Evolutionary conservation across 2,797 vertebrate species (phyloP).

Genomic region (Pelochelys cantorii): DNA sequence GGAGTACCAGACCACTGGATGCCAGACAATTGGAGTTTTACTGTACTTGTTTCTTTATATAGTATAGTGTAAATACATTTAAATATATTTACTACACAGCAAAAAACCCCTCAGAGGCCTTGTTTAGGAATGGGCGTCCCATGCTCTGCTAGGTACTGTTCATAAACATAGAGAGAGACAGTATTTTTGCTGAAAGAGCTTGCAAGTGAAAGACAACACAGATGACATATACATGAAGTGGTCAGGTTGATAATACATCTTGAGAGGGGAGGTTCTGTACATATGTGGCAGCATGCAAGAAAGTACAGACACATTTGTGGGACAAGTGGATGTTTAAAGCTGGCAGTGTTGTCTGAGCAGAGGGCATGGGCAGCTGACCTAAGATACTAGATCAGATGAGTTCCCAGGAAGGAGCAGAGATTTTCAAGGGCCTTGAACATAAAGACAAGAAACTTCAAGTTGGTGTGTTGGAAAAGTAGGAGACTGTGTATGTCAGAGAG

Average conservation of each 20-base stretch:
- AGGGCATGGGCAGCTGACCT: too few species aligned
- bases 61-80: too few species aligned
- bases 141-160: neutral
- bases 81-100: neutral
- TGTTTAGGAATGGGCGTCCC: neutral
- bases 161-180: neutral
- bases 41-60: too few species aligned
- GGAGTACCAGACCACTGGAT: too few species aligned
- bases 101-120: neutral
- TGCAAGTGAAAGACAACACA: neutral
- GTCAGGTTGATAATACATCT: neutral
- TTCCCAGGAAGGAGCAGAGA: too few species aligned
- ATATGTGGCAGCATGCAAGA: neutral
- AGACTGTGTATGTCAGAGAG: neutral
- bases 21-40: too few species aligned
- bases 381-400: too few species aligned
- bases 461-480: neutral
- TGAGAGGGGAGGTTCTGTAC: neutral
- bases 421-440: too few species aligned
- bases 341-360: neutral
- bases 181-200: neutral
- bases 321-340: neutral
- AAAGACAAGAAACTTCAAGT: too few species aligned
- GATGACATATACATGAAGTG: neutral
- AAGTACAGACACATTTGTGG: neutral